Conservation (phyloP, 2,113 vertebrate genomes). For the Thalassoma bifasciatum region DNA sequence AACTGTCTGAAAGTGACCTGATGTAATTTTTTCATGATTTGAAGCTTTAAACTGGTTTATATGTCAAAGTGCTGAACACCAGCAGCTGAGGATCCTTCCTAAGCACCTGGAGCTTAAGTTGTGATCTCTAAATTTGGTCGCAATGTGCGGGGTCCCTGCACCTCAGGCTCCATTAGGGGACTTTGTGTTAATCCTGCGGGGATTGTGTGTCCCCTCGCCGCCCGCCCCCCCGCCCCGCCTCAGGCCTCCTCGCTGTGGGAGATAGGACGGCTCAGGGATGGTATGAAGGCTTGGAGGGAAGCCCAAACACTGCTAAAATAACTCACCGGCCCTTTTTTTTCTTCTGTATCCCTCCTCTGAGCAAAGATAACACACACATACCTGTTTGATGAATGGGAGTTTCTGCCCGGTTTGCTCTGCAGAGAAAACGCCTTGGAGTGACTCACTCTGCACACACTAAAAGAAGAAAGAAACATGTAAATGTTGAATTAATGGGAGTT, state of each 20-base stretch:
- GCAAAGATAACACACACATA: constrained; percentile 78
- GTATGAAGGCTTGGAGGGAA: constrained; percentile 66
- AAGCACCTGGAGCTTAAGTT: constrained; percentile 67
- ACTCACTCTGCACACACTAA: constrained; percentile 67
- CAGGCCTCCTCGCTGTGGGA: constrained; percentile 54
- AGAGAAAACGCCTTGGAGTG: constrained; percentile 70
- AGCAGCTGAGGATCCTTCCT: constrained; percentile 60
- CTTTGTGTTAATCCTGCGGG: constrained; percentile 74
- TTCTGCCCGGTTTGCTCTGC: constrained; percentile 72
- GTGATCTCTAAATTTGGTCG: constrained; percentile 66
- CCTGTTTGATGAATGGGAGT: constrained; percentile 79
- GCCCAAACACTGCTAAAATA: constrained; percentile 70
- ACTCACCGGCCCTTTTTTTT: constrained; percentile 21
- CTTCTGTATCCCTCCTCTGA: constrained; percentile 46
- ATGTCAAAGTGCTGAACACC: constrained; percentile 55
- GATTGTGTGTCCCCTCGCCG: constrained; percentile 36
- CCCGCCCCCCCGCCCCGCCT: constrained; percentile 26
- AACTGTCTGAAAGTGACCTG: no score
- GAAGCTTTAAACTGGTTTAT: neutral
- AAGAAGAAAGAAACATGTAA: neutral
- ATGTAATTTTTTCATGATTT: neutral
- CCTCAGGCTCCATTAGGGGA: constrained; percentile 75
- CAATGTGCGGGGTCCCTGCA: constrained; percentile 46
- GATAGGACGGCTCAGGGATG: constrained; percentile 51
- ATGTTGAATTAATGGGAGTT: constrained; percentile 21